phyloP scores from a whole-genome alignment of 2,113 vertebrate species.

The Sinocyclocheilus anophthalmus region DNA sequence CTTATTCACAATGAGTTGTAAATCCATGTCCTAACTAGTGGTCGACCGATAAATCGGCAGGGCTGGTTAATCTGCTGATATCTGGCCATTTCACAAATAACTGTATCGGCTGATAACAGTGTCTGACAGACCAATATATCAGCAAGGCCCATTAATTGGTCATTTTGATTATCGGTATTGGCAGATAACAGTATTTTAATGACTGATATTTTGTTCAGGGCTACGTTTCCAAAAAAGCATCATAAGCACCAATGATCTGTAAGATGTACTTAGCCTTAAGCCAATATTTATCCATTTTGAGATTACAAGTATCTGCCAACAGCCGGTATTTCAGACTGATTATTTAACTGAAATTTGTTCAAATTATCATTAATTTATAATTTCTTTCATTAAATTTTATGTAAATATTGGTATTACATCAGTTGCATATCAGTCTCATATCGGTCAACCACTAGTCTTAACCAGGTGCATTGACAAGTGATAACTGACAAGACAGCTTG shows the following conservation, averaged over 20 bases:
- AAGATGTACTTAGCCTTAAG: neutral
- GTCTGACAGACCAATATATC: neutral
- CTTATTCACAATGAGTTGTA: neutral
- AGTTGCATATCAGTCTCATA: neutral
- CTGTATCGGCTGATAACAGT: neutral
- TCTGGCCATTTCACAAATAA: neutral
- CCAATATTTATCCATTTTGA: neutral
- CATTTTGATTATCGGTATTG: neutral
- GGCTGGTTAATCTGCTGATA: neutral
- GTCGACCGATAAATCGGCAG: neutral
- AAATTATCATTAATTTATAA: neutral
- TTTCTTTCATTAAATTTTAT: neutral
- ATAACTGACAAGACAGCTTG: neutral
- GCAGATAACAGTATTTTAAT: neutral
- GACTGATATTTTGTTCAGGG: neutral
- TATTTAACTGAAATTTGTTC: neutral
- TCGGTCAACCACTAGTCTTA: neutral
- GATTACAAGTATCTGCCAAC: neutral
- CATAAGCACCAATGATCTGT: neutral
- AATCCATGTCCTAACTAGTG: neutral
- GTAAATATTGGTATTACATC: neutral
- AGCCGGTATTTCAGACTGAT: neutral
- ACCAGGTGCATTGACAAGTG: neutral
- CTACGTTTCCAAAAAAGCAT: neutral
- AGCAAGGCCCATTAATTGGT: neutral